These are phyloP conservation scores for Prunella strophiata DNA, from an alignment of 2,797 vertebrate species.

Conservation along the genomic window DNA sequence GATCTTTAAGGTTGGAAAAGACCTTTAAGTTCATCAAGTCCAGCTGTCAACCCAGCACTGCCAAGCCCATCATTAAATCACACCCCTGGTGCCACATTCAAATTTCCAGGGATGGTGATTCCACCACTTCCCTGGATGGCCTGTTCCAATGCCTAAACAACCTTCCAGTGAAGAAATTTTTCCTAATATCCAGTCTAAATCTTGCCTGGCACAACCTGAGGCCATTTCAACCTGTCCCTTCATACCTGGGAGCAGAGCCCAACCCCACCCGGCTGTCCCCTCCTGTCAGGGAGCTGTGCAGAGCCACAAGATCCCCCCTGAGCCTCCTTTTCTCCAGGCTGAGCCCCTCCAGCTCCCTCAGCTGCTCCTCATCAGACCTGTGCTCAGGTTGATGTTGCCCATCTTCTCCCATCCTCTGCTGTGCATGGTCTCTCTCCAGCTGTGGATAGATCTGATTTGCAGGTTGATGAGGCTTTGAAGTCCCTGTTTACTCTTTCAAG, in stretches of 20 bases:
- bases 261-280: rapidly evolving
- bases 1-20: background rate
- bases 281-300: background rate
- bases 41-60: background rate
- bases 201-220: background rate
- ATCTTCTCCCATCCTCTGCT: background rate
- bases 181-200: background rate
- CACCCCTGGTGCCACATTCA: background rate
- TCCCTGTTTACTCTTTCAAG: background rate
- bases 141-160: background rate
- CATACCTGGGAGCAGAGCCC: rapidly evolving
- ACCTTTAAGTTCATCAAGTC: background rate
- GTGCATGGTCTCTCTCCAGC: background rate
- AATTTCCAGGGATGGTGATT: background rate
- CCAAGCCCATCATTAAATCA: background rate
- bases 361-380: background rate
- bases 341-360: background rate
- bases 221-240: background rate
- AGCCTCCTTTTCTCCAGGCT: background rate
- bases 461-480: background rate
- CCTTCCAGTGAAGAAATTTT: background rate
- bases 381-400: background rate
- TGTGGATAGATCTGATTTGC: background rate
- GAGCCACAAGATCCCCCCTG: rapidly evolving
- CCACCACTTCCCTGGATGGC: background rate